Conservation (phyloP, 2,113 vertebrate species). For the Tetraodon nigroviridis region DNA sequence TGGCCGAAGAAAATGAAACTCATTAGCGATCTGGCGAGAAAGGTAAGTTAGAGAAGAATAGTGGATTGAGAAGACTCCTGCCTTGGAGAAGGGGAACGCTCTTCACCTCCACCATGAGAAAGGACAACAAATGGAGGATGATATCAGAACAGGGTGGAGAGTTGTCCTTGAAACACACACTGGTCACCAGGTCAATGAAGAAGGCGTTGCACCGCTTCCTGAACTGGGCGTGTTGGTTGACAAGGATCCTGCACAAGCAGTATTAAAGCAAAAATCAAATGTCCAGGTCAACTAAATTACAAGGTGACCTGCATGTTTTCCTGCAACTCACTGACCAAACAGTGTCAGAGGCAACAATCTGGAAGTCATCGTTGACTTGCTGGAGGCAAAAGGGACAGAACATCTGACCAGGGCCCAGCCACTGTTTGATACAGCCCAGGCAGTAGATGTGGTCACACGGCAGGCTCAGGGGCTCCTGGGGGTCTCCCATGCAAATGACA, state of each 20-base stretch:
- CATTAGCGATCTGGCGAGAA: background rate
- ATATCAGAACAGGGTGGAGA: slow-evolving; percentile 76
- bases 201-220: slow-evolving; percentile 86
- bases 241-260: slow-evolving; percentile 35
- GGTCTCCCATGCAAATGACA: slow-evolving; percentile 78
- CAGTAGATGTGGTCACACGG: slow-evolving; percentile 84
- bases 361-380: slow-evolving; percentile 55
- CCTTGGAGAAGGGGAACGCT: slow-evolving; percentile 37
- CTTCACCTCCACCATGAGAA: slow-evolving; percentile 77
- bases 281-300: background rate
- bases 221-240: slow-evolving; percentile 75
- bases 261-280: background rate
- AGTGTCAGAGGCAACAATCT: slow-evolving; percentile 59
- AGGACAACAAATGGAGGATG: slow-evolving; percentile 75
- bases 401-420: slow-evolving; percentile 76
- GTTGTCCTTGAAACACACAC: slow-evolving; percentile 90
- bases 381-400: slow-evolving; percentile 77
- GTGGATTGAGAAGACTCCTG: slow-evolving; percentile 5
- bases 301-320: background rate
- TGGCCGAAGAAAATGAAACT: slow-evolving; percentile 28
- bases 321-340: slow-evolving; percentile 72
- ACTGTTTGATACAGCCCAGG: slow-evolving; percentile 73
- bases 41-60: background rate
- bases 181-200: slow-evolving; percentile 89
- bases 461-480: slow-evolving; percentile 77